A percentile compares a stretch with the other conserved stretches of the same genome.
These are phyloP conservation scores for Drosophila parabipectinata DNA, from an alignment of 1,140 invertebrate genomes.

Conservation along the genomic window DNA sequence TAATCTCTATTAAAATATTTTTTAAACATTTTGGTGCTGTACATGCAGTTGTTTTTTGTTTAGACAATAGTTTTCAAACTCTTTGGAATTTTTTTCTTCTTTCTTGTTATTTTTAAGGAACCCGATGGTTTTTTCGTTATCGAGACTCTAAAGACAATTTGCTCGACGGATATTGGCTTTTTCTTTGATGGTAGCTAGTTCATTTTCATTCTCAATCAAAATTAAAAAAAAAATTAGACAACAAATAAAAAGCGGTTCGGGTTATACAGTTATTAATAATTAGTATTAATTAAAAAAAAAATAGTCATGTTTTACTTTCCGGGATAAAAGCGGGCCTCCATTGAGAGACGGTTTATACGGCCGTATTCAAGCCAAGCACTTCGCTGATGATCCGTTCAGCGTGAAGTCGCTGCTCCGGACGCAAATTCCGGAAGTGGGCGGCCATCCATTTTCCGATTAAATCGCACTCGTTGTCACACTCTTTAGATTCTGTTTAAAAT, in stretches of 20 bases:
- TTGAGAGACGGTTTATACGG: conserved; percentile 60
- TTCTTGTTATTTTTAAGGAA: too few species aligned
- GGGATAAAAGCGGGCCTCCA: conserved; percentile 53
- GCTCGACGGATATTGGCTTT: too few species aligned
- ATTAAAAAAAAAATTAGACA: conserved; percentile 9
- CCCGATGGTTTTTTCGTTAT: too few species aligned
- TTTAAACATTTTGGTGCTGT: too few species aligned
- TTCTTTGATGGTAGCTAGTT: too few species aligned
- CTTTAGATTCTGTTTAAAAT: background rate
- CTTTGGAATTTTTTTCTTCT: too few species aligned
- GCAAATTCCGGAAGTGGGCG: conserved; percentile 68
- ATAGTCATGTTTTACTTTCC: background rate
- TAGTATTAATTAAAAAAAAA: too few species aligned
- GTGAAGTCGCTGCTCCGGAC: too few species aligned
- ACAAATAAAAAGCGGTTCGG: conserved; percentile 64
- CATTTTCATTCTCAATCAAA: conserved; percentile 41
- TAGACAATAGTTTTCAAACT: too few species aligned
- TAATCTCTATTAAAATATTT: too few species aligned
- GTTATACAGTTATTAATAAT: conserved; percentile 53
- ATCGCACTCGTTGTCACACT: conserved; percentile 55
- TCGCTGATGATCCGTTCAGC: conserved; percentile 73
- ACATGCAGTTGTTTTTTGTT: too few species aligned
- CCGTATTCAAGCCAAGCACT: conserved; percentile 53
- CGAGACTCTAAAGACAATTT: too few species aligned
- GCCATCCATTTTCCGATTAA: conserved; percentile 67